Evolutionary conservation across 1,140 invertebrate species (phyloP), one percentile per base, ranked within the genome.

Genomic region (silkworm (Bombyx mori)): DNA sequence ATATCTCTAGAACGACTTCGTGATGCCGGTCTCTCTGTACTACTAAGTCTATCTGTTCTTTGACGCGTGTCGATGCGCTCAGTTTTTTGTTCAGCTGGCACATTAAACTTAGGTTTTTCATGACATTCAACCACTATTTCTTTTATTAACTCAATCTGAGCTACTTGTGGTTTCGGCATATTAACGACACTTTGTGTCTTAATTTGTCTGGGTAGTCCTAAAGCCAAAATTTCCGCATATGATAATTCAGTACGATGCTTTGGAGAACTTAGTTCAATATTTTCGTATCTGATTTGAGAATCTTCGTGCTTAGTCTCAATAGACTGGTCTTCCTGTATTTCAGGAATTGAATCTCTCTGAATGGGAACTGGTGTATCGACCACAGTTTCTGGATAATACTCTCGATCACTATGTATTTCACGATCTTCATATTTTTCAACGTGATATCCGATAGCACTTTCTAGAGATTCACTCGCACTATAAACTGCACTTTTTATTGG

Each of bases 191-290:
- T 75, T 61, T 78, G 75, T 7, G 61, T 70, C 44, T 66, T 72
- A 2, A 69, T 56, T 60, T 83, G 63, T 78, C 71, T 75, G 65
- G 83, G 73, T 46, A 94, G 88, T 4, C 93, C 92, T 61, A 93
- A 90, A 3, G 92, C 91, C 62, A 94, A 88, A 69, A 94, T 92
- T 81, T 93, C 92, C 12, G 93, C 93, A 78, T 94, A 94, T 1
- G 93, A 93, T 60, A 92, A 89, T 49, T 88, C 86, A 44, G 73
- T 75, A n/a, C 75, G 67, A 57, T 56, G 56, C 63, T 64, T 72
- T 8, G 54, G 54, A 7, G 65, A 57, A 55, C 76, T 83, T 7
- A 61, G n/a, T 18, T 73, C 66, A 44, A 71, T 70, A 44, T 75
- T 67, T 42, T 66, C 68, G 52, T 54, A 26, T 52, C 72, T 64